Conservation (phyloP, 2,797 vertebrate species). For the Peromyscus aztecus region DNA sequence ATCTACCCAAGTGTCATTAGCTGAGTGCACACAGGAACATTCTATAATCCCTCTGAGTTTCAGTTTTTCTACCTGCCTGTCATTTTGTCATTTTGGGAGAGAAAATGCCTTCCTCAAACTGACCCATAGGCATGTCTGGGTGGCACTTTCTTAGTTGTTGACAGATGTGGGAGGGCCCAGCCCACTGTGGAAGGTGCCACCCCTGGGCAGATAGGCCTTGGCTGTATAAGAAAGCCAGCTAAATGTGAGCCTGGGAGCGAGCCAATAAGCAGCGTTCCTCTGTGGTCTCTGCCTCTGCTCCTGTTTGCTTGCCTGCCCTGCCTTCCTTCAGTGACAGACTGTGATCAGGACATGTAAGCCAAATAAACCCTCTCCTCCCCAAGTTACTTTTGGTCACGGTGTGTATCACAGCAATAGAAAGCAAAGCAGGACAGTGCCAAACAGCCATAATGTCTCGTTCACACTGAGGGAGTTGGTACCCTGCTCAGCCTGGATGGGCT, state of each 20-base stretch:
- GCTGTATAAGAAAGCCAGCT: not conserved
- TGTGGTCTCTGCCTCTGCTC: not conserved
- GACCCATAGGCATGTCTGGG: not conserved
- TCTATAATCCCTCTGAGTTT: not conserved
- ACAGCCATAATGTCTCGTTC: not conserved
- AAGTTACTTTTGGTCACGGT: too few relatives aligned
- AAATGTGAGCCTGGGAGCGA: not conserved
- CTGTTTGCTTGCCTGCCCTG: not conserved
- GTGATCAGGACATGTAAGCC: not conserved
- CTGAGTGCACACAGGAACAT: not conserved
- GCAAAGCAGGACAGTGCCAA: not conserved
- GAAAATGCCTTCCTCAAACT: not conserved
- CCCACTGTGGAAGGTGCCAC: not conserved
- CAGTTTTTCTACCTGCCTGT: not conserved
- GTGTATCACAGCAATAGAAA: not conserved
- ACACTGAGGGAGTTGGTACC: rapidly evolving
- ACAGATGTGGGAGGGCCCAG: not conserved
- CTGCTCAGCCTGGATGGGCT: not conserved
- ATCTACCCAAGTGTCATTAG: not conserved
- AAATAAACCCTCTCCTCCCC: not conserved
- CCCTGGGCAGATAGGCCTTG: not conserved
- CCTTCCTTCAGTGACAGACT: not conserved
- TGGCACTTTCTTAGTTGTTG: not conserved
- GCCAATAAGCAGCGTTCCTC: too few relatives aligned
- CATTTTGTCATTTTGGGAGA: not conserved